These are phyloP conservation scores for Phrynocephalus versicolor DNA, from an alignment of 2,113 vertebrate genomes.

Conservation along the genomic window DNA sequence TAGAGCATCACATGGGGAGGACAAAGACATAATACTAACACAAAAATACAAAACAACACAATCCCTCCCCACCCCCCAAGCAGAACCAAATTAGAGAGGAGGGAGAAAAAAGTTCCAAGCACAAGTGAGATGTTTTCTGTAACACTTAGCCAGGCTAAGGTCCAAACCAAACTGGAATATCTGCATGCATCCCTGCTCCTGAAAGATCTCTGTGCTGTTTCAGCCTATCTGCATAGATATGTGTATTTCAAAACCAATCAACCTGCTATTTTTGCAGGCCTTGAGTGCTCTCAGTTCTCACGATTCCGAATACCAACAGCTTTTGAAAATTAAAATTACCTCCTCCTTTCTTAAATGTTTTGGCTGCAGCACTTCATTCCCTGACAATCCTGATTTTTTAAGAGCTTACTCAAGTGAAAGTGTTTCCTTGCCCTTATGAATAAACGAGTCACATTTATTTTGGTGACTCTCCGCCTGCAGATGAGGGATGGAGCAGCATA, in stretches of 20 bases:
- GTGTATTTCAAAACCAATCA: constrained; percentile 20
- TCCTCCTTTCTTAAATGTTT: neutral
- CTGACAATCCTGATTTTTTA: neutral
- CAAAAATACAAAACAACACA: no score
- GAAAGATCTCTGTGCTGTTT: neutral
- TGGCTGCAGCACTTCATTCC: constrained; percentile 23
- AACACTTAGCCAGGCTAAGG: neutral
- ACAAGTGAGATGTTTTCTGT: neutral
- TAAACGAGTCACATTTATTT: constrained; percentile 15
- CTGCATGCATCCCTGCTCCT: neutral
- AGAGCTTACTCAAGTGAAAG: constrained; percentile 14
- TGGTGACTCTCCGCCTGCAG: neutral
- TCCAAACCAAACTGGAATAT: neutral
- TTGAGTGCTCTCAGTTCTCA: neutral
- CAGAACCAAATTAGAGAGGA: no score
- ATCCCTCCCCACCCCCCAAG: no score
- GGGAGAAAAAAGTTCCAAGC: no score
- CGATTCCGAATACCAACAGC: constrained; percentile 15
- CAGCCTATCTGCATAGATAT: neutral
- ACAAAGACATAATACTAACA: no score
- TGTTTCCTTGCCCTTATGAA: constrained; percentile 25
- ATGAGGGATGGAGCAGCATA: neutral
- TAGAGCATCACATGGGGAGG: no score
- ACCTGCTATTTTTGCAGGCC: constrained; percentile 3
- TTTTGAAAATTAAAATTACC: constrained; percentile 20